Conservation (phyloP, 2,113 vertebrate genomes). For the Ahaetulla prasina region DNA sequence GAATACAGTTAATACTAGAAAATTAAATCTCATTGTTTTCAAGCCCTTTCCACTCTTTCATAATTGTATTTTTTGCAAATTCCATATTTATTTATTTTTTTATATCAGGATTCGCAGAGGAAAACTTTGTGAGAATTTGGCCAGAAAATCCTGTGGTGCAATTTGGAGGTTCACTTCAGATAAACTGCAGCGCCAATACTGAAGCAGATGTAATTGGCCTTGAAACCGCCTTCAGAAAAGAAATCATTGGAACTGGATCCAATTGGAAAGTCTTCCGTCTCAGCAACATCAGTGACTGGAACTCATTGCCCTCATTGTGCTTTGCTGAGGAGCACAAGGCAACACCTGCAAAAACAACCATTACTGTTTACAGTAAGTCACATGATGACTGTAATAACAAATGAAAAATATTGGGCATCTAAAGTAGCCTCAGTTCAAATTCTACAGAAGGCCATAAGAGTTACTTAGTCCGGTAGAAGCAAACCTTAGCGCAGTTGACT, state of each 20-base stretch:
- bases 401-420: not conserved
- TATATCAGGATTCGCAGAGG: not conserved
- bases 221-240: constrained; percentile 5
- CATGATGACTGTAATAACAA: not conserved
- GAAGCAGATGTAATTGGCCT: not conserved
- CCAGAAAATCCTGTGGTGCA: constrained; percentile 26
- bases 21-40: not conserved
- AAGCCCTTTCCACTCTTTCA: not conserved
- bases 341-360: fast-evolving
- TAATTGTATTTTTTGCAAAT: not conserved
- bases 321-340: fast-evolving
- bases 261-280: constrained; percentile 30
- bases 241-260: fast-evolving
- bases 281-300: not conserved
- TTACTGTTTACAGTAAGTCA: constrained; percentile 54
- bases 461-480: not conserved
- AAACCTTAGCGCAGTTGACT: not conserved
- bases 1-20: not conserved
- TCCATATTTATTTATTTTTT: not conserved
- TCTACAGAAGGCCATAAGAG: not conserved
- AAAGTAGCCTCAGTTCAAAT: not conserved
- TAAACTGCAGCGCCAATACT: constrained; percentile 58
- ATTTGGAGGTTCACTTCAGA: constrained; percentile 30
- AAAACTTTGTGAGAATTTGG: constrained; percentile 21
- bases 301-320: not conserved